A percentile compares a stretch with the other conserved stretches of the same genome.
Evolutionary conservation across 2,888 invertebrate species (phyloP).

Genomic region (Hydroisotoma schaefferi): DNA sequence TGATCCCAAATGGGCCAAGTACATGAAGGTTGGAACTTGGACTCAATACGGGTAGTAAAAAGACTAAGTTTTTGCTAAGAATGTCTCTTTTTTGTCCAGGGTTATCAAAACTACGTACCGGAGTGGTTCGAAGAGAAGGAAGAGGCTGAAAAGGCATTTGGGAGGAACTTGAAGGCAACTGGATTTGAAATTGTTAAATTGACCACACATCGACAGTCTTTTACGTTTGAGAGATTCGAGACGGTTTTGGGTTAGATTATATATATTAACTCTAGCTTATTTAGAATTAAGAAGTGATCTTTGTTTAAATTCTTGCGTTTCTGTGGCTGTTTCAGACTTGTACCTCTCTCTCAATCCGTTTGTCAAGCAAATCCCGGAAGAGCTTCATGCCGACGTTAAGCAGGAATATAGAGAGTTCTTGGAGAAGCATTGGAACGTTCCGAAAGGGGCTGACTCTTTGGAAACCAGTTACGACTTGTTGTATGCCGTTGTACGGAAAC

Average conservation of each 20-base stretch:
- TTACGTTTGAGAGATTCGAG: constrained; percentile 19
- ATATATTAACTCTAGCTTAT: not conserved
- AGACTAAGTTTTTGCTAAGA: not conserved
- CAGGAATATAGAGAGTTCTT: constrained; percentile 18
- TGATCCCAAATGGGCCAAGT: constrained; percentile 22
- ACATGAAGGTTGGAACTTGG: constrained; percentile 22
- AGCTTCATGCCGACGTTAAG: constrained; percentile 18
- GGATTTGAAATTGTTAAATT: constrained; percentile 27
- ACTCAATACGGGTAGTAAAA: not conserved
- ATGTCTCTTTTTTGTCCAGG: constrained; percentile 14
- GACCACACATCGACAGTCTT: constrained; percentile 15
- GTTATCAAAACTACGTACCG: constrained; percentile 27
- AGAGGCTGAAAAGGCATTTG: constrained; percentile 16
- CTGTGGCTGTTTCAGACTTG: constrained; percentile 18
- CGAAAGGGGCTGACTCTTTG: not conserved
- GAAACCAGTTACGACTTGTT: constrained; percentile 6
- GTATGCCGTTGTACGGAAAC: constrained; percentile 11
- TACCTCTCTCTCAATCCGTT: constrained; percentile 34
- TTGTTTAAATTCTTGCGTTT: not conserved
- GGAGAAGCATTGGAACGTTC: not conserved
- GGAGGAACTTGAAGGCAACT: constrained; percentile 9
- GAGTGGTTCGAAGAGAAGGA: constrained; percentile 30
- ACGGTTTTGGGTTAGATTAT: constrained; percentile 20
- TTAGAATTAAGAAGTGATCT: not conserved
- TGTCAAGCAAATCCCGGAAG: constrained; percentile 25